Conservation (phyloP, 30 jellyfish, hydroid and myxozoan species). For the Rhopilema esculentum region DNA sequence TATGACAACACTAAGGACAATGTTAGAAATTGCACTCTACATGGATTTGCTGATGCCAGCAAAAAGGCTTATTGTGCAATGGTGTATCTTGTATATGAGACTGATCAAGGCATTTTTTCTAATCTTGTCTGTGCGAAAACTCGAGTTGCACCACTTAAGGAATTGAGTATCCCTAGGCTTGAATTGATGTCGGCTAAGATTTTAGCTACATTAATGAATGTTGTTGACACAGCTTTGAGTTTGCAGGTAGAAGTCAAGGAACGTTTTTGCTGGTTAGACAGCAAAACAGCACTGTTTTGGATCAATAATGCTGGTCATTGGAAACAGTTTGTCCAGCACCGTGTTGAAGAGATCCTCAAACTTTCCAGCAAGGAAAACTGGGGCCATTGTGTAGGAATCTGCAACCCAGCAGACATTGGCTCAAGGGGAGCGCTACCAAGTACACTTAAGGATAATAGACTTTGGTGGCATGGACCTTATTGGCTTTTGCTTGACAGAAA, state of each 20-base stretch:
- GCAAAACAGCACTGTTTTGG: constrained; percentile 55
- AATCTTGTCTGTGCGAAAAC: constrained; percentile 27
- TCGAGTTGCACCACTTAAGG: constrained; percentile 33
- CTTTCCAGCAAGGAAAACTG: constrained; percentile 18
- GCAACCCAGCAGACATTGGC: constrained; percentile 42
- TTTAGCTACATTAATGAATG: constrained; percentile 19
- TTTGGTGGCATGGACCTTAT: constrained; percentile 54
- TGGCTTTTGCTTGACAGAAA: constrained; percentile 16
- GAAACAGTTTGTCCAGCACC: constrained; percentile 44
- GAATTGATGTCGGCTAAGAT: constrained; percentile 38
- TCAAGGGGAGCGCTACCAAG: constrained; percentile 28
- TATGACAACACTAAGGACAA: constrained; percentile 3
- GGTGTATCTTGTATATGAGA: constrained; percentile 18
- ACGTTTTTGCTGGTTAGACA: too few species aligned
- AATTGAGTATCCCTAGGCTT: constrained; percentile 17
- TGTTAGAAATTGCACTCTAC: background rate
- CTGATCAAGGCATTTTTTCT: constrained; percentile 11
- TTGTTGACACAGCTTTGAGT: constrained; percentile 5
- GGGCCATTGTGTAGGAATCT: constrained; percentile 30
- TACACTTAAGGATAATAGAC: background rate
- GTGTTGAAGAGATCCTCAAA: constrained; percentile 38
- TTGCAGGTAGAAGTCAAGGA: constrained; percentile 5
- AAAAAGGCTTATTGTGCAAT: constrained; percentile 49
- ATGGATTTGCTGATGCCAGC: constrained; percentile 30
- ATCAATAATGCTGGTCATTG: constrained; percentile 40